Conservation (phyloP, 2,888 invertebrate genomes). For the Drosophila borealis region DNA sequence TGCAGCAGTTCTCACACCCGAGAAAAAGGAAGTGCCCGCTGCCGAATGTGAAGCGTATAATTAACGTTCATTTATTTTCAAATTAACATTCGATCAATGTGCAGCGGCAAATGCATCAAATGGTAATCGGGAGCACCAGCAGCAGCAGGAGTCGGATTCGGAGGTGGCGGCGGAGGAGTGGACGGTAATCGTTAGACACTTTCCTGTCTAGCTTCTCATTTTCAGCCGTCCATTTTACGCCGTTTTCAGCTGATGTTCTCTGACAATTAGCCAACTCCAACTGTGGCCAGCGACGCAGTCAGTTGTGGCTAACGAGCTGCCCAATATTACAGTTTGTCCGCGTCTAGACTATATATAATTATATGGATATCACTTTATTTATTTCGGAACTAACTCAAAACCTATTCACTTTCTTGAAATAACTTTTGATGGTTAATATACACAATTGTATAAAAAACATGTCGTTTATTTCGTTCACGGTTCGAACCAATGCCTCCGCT, state of each 20-base stretch:
- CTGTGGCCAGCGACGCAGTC: conserved; percentile 2
- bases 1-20: conserved; percentile 65
- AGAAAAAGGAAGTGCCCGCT: conserved; percentile 35
- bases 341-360: too few species aligned
- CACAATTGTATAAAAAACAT: too few species aligned
- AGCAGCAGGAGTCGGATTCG: neutral
- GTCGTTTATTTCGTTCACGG: too few species aligned
- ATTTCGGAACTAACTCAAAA: too few species aligned
- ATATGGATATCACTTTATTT: too few species aligned
- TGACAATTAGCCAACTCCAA: conserved; percentile 7
- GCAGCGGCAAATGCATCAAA: conserved; percentile 11
- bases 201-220: conserved; percentile 26
- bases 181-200: conserved; percentile 38
- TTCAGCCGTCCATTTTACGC: conserved; percentile 52
- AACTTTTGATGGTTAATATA: too few species aligned
- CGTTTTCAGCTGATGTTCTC: conserved; percentile 27
- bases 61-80: conserved; percentile 82
- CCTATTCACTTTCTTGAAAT: too few species aligned
- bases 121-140: conserved; percentile 11
- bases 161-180: conserved; percentile 11
- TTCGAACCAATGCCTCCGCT: too few species aligned
- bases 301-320: neutral
- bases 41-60: conserved; percentile 67
- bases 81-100: conserved; percentile 77
- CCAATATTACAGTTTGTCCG: too few species aligned